Evolutionary conservation across 2,888 invertebrate genomes (phyloP).

Genomic region (Lordiphosa fenestrarum): DNA sequence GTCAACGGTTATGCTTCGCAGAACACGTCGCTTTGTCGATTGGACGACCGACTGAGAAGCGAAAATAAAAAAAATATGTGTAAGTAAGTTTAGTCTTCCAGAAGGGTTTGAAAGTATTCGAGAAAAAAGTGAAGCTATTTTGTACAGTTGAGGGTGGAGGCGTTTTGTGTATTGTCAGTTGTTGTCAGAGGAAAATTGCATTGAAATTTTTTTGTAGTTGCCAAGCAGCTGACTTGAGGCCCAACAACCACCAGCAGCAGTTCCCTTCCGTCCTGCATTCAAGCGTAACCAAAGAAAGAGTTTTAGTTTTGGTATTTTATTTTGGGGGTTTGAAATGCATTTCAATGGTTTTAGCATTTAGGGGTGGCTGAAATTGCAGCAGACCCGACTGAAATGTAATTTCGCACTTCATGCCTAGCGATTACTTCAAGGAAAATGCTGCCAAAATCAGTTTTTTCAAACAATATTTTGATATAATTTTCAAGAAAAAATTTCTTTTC

Average conservation of each 20-base stretch:
- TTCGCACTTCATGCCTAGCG: no score
- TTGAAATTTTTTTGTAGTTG: slow-evolving; percentile 28
- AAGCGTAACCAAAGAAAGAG: slow-evolving; percentile 31
- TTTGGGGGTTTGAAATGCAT: slow-evolving; percentile 32
- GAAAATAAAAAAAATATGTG: background rate
- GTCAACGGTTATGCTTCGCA: slow-evolving; percentile 69
- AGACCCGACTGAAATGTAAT: no score
- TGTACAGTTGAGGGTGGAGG: slow-evolving; percentile 25
- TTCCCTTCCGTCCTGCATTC: slow-evolving; percentile 33
- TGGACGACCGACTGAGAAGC: slow-evolving; percentile 3
- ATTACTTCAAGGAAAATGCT: no score
- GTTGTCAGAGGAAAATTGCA: slow-evolving; percentile 34
- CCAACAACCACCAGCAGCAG: slow-evolving; percentile 9
- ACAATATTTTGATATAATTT: no score
- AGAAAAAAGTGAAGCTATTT: slow-evolving; percentile 32
- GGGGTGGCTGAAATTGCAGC: background rate
- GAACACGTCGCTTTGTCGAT: slow-evolving; percentile 46
- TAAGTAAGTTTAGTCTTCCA: background rate
- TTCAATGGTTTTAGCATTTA: slow-evolving; percentile 34
- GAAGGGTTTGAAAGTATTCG: slow-evolving; percentile 15
- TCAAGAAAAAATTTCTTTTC: no score
- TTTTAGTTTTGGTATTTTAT: slow-evolving; percentile 26
- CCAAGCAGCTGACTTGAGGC: slow-evolving; percentile 32
- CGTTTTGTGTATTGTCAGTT: slow-evolving; percentile 18
- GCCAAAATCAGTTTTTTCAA: no score